Percentiles rank a stretch among this genome's conserved stretches.
Conservation (phyloP, 2,113 vertebrate genomes). For the Protobothrops flavoviridis region DNA sequence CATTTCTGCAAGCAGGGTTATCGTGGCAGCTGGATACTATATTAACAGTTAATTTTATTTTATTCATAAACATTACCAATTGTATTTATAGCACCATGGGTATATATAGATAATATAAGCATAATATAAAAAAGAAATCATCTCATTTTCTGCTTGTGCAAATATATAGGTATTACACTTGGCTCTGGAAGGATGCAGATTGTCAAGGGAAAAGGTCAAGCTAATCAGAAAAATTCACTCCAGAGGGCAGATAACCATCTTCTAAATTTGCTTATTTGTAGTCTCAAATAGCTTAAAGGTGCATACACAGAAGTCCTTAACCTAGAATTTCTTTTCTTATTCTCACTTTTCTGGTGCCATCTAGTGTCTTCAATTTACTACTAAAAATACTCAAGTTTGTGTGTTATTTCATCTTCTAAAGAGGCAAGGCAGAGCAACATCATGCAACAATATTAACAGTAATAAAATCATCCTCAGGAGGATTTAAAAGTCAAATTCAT, state of each 20-base stretch:
- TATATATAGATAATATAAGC: background rate
- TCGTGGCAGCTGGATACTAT: conserved; percentile 15
- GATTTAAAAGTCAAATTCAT: conserved; percentile 21
- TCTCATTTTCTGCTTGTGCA: conserved; percentile 34
- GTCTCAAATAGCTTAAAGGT: conserved; percentile 52
- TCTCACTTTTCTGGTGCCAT: conserved; percentile 69
- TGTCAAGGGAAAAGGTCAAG: conserved; percentile 48
- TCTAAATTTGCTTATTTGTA: conserved; percentile 53
- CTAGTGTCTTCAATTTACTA: conserved; percentile 63
- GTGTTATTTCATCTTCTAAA: background rate
- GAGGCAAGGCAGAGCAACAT: background rate
- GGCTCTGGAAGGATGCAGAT: conserved; percentile 40
- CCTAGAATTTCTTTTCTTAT: conserved; percentile 12
- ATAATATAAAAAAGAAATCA: background rate
- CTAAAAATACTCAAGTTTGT: background rate
- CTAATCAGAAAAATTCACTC: conserved; percentile 53
- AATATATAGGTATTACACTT: conserved; percentile 41
- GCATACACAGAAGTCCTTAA: conserved; percentile 8
- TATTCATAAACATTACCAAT: background rate
- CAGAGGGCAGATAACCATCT: conserved; percentile 41
- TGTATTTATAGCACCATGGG: background rate
- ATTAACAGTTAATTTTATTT: conserved; percentile 44
- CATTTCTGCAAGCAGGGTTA: background rate
- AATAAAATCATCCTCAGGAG: conserved; percentile 4
- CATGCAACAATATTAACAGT: conserved; percentile 6